phyloP scores from a whole-genome alignment of 2,113 vertebrate genomes.

The Neomonachus schauinslandi region DNA sequence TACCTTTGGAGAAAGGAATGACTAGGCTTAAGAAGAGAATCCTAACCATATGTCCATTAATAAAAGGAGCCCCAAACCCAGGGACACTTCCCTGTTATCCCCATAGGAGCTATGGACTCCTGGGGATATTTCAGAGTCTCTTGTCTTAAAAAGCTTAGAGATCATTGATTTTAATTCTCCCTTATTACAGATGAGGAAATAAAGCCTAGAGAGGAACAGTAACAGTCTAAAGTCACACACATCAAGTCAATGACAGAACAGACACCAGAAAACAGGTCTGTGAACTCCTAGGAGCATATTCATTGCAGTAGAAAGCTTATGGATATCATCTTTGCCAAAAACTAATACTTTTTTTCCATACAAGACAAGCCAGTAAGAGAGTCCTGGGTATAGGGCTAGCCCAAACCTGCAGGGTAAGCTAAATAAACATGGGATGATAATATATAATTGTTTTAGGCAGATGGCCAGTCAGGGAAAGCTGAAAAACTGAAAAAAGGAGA shows the following conservation, averaged over 20 bases:
- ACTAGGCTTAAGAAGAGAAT: background rate
- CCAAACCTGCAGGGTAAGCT: background rate
- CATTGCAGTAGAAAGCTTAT: background rate
- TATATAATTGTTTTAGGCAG: background rate
- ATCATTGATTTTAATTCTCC: background rate
- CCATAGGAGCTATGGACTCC: background rate
- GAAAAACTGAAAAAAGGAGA: background rate
- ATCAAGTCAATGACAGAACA: background rate
- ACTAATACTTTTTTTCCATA: background rate
- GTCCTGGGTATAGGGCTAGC: background rate
- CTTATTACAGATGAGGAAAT: background rate
- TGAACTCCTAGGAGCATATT: background rate
- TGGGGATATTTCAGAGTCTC: background rate
- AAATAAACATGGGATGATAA: conserved; percentile 9
- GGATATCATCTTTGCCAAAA: background rate
- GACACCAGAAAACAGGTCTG: background rate
- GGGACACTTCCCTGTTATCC: background rate
- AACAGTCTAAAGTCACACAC: background rate
- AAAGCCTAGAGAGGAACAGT: background rate
- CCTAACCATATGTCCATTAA: background rate
- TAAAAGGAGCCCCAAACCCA: conserved; percentile 1
- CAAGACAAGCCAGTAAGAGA: background rate
- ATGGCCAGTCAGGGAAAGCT: background rate
- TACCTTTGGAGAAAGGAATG: background rate
- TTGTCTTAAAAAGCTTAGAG: background rate